Base-by-base conservation (phyloP, 2,113 vertebrate species). In the Pyrgilauda ruficollis region DNA sequence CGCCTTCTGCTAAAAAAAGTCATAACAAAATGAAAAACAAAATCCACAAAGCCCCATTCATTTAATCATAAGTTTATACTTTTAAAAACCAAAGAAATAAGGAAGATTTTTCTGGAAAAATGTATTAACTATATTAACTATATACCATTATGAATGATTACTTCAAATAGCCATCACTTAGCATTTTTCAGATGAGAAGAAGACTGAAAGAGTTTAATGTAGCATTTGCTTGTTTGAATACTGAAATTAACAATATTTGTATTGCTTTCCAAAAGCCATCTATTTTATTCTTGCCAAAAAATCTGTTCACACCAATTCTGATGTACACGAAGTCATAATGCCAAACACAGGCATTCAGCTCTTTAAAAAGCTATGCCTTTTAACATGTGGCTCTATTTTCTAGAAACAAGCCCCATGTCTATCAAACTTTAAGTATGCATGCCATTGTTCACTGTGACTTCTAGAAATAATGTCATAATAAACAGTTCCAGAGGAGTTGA, bases 81-180 rank as follows among this genome's bases (percentile, higher is more conserved):
- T 96, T 94, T 31, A 86, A 82, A 84, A 92, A 49, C 90, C 41
- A 94, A 94, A 91, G 47, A 90, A 2, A 44, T 63, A 85, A 82
- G 30, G 47, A 58, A 27, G 5, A 13, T 89, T 89, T 77, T 61
- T 13, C 37, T 39, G 81, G n/a, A 95, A 92, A 90, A 8, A 15
- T 55, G 1, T 24, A 78, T 61, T 84, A 33, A 37, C 28, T 47
- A 49, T n/a, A 84, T 62, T 93, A 92, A 67, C n/a, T 37, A 47
- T 23, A 61, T 86, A 79, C 81, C 35, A 64, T 19, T 31, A 46
- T 20, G 39, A 88, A 39, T 47, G 4, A 81, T 46, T 56, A 16
- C 6, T 67, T 84, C 19, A 67, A 70, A 72, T 28, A 81, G 7
- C 24, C 20, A 69, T 33, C 0, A 70, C 50, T 49, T 52, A 39